A percentile compares a stretch with the other conserved stretches of the same genome.
Conservation (phyloP, 2,113 vertebrate species). For the Choloepus hoffmanni region DNA sequence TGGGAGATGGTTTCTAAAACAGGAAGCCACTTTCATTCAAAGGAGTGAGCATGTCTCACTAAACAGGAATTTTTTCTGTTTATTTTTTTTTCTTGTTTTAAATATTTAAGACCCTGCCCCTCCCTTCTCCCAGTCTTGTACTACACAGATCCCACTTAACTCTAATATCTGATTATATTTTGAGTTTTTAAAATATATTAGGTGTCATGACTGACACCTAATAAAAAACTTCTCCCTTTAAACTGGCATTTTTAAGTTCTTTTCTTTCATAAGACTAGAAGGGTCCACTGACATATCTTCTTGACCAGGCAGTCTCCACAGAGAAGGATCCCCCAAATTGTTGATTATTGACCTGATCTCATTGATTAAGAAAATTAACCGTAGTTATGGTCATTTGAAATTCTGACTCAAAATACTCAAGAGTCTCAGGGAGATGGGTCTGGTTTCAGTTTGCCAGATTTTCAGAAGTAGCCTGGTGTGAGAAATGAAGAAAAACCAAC, state of each 20-base stretch:
- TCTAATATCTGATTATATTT: background rate
- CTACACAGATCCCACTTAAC: background rate
- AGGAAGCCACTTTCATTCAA: background rate
- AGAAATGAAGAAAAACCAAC: too few relatives aligned
- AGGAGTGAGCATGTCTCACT: background rate
- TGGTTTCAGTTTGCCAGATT: background rate
- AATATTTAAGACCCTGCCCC: background rate
- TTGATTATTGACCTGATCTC: background rate
- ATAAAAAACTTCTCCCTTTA: slow-evolving; percentile 7
- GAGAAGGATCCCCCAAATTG: background rate
- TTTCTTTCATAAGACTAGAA: background rate
- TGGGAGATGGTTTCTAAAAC: background rate
- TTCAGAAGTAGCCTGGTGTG: background rate
- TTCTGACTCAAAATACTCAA: background rate
- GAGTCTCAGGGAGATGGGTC: background rate
- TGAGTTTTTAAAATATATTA: background rate
- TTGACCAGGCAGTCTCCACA: background rate
- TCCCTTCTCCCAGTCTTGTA: background rate
- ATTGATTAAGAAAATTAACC: background rate
- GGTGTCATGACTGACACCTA: background rate
- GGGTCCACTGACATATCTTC: background rate
- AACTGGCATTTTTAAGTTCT: background rate
- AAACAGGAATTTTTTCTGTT: background rate
- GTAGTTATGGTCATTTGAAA: background rate
- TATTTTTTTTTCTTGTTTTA: background rate